phyloP scores from a whole-genome alignment of 1,140 invertebrate genomes.

The Diprion similis region DNA sequence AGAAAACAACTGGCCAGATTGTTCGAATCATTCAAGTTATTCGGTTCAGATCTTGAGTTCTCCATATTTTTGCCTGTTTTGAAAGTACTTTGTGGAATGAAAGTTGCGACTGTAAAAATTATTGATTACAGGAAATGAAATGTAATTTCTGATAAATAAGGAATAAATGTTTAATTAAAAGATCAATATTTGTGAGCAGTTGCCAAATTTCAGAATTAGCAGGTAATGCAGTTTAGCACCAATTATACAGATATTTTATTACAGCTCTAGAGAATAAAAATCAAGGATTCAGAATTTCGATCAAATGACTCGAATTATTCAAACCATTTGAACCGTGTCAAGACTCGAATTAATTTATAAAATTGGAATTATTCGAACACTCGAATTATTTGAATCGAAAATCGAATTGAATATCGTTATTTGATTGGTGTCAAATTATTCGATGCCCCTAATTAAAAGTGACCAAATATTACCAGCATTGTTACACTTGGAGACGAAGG shows the following conservation, averaged over 20 bases:
- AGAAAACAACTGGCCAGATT: background rate
- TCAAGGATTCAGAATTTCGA: too few relatives aligned
- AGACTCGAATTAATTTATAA: too few relatives aligned
- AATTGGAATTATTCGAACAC: too few relatives aligned
- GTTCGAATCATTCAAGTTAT: conserved; percentile 13
- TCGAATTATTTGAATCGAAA: background rate
- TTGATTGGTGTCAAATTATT: background rate
- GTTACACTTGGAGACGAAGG: conserved; percentile 28
- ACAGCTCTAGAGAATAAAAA: too few relatives aligned
- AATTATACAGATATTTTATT: conserved; percentile 30
- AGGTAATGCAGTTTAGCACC: conserved; percentile 24
- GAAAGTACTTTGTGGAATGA: background rate
- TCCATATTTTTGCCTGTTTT: conserved; percentile 18
- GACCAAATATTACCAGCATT: too few relatives aligned
- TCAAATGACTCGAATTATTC: too few relatives aligned
- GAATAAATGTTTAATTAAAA: too few relatives aligned
- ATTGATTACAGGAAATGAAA: conserved; percentile 7
- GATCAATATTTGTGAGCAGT: too few relatives aligned
- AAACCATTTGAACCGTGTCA: too few relatives aligned
- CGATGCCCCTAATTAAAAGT: background rate
- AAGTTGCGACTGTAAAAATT: too few relatives aligned
- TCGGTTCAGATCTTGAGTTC: background rate
- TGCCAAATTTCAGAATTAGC: background rate
- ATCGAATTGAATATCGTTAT: background rate
- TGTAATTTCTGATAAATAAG: background rate